Evolutionary conservation across 2,888 invertebrate genomes (phyloP).

Genomic region (Timandra comae): DNA sequence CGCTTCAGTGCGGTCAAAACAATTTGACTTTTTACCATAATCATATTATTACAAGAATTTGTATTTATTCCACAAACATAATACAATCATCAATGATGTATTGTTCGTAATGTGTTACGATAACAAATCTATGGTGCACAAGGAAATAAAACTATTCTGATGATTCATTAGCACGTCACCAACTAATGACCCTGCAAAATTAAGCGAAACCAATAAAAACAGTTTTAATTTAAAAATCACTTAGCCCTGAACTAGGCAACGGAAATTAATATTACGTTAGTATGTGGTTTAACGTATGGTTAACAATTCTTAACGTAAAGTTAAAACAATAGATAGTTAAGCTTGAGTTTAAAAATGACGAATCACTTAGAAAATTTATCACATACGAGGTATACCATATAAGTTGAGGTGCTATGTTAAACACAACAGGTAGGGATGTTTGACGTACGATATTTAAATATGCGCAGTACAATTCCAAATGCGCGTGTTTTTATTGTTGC

Average conservation of each 20-base stretch:
- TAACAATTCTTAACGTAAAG: slow-evolving; percentile 2
- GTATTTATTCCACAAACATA: neutral
- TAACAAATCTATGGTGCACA: too few species aligned
- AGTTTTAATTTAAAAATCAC: slow-evolving; percentile 4
- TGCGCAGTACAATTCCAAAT: slow-evolving; percentile 40
- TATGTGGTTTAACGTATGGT: slow-evolving; percentile 30
- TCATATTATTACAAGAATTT: slow-evolving; percentile 3
- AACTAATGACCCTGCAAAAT: slow-evolving; percentile 37
- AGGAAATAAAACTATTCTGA: too few species aligned
- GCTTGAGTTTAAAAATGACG: too few species aligned
- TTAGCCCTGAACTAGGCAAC: slow-evolving; percentile 3
- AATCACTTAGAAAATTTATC: slow-evolving; percentile 31
- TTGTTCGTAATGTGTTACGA: too few species aligned
- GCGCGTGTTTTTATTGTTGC: slow-evolving; percentile 1
- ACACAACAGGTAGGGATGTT: slow-evolving; percentile 22
- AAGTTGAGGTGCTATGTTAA: slow-evolving; percentile 19
- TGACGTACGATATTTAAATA: slow-evolving; percentile 36
- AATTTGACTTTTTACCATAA: slow-evolving; percentile 21
- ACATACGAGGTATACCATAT: slow-evolving; percentile 34
- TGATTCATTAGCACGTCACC: slow-evolving; percentile 8
- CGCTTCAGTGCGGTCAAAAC: slow-evolving; percentile 21
- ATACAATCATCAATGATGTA: too few species aligned
- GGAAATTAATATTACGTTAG: slow-evolving; percentile 29
- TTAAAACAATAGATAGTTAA: slow-evolving; percentile 14
- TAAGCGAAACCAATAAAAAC: slow-evolving; percentile 45